Evolutionary conservation across 2,113 vertebrate species (phyloP), one percentile per base, ranked within the genome.

Genomic region (Melanerpes aurifrons): DNA sequence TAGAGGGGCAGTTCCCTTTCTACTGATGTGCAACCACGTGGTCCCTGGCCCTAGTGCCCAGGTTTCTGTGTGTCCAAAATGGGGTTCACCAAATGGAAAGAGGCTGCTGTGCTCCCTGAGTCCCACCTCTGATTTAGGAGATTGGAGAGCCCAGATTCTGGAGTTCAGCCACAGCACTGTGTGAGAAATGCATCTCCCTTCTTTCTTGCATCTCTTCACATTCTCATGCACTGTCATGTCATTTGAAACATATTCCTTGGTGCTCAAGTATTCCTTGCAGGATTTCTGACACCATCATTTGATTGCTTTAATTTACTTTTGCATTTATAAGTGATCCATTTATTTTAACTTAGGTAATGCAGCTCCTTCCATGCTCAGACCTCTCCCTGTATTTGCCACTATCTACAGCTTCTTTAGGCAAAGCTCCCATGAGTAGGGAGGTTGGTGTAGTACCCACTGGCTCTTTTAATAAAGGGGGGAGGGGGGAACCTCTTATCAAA

Each of bases 271-370:
- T 69, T 94, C 77, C 56, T 78, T 84, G 81, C n/a, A 88, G 73
- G 70, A 69, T 93, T 81, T 64, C 48, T 93, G 83, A 78, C 25
- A 62, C 78, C 90, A 90, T 90, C 83, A 88, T 75, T 78, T 75
- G 43, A 87, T 93, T 82, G 47, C 70, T n/a, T 92, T 81, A 24
- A 84, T 93, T 95, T 96, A 68, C 73, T 92, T 78, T 25, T 78
- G 75, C 63, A 92, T 93, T 90, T 95, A 64, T 82, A 93, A 90
- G 82, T 78, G 45, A 78, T 75, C 40, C 21, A 84, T 81, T 73
- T 82, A 71, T 92, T 93, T 93, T 93, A 89, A 84, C 92, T 84
- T 84, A 69, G 29, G 6, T 78, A 90, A 92, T 68, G 59, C 11
- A 59, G 63, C 72, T 88, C 67, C 8, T 82, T 86, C 64, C 72